Base-by-base conservation (phyloP, 2,797 vertebrate genomes). In the Myotis daubentonii region DNA sequence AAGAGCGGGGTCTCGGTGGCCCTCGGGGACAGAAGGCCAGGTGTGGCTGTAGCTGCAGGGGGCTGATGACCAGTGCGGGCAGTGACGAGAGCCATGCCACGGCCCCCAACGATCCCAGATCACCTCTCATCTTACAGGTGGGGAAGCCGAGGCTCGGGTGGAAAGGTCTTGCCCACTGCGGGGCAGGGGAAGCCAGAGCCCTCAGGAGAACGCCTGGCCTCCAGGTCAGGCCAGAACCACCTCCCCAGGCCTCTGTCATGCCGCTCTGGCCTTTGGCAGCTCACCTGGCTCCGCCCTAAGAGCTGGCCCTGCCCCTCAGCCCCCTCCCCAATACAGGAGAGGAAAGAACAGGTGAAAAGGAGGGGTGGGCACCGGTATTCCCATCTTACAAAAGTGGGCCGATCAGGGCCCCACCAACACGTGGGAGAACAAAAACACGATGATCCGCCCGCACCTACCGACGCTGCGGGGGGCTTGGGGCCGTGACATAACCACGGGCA, bases 391-490 rank as follows among this genome's bases (percentile, higher is more conserved):
- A 16, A 41, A 36, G 0, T 1, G 23, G 76, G 15, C 22, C 10
- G 19, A 8, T 8, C 55, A 8, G 47, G 74, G 16, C 38, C 20
- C 36, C 28, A 0, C 20, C 15, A 15, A 16, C 30, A 25, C 2
- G 0, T 0, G 30, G 36, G 71, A 53, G 9, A 53, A n/a, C 20
- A 9, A 65, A 85, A n/a, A 55, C 72, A 0, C 3, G 23, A 33
- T 8, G 6, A 11, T 0, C 6, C 0, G 1, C 19, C 33, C 2
- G 0, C 4, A 4, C 30, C 36, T 13, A n/a, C 6, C 3, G 33
- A 33, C 22, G 6, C 62, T 22, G 33, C 16, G 8, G 3, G 6
- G 1, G 62, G 5, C 19, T 66, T 36, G 1, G 17, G 12, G 30
- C 68, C 36, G 47, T 30, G 36, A 66, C 6, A 33, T 2, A 65